These are phyloP conservation scores for Coturnix japonica DNA, from an alignment of 2,113 vertebrate species.

Conservation along the genomic window DNA sequence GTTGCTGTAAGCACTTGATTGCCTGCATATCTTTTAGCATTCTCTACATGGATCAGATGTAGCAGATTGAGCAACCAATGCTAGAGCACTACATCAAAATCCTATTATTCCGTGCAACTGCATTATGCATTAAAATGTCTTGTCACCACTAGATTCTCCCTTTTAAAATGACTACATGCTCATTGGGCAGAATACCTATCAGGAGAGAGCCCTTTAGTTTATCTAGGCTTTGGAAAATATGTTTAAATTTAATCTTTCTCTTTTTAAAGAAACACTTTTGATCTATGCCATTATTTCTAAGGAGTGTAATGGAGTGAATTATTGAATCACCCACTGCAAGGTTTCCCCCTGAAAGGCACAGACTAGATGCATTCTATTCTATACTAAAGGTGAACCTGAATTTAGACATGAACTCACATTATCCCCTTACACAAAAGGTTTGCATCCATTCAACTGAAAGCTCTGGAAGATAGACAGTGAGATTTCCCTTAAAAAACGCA, in stretches of 20 bases:
- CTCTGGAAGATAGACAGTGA: not conserved
- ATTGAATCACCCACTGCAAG: not conserved
- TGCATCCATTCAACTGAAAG: not conserved
- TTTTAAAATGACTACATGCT: not conserved
- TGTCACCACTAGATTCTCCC: slow-evolving; percentile 38
- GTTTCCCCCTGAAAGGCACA: not conserved
- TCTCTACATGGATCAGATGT: slow-evolving; percentile 16
- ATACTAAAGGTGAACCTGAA: not conserved
- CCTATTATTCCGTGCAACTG: slow-evolving; percentile 49
- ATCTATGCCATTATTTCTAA: not conserved
- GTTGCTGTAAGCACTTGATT: not conserved
- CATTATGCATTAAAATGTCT: slow-evolving; percentile 58
- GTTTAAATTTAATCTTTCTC: not conserved
- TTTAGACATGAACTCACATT: rapidly evolving
- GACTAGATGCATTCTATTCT: not conserved
- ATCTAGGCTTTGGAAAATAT: not conserved
- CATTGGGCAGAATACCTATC: slow-evolving; percentile 19
- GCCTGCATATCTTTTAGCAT: slow-evolving; percentile 44
- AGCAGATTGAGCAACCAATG: slow-evolving; percentile 53
- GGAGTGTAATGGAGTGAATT: not conserved
- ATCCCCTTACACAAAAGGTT: not conserved
- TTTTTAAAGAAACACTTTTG: not conserved
- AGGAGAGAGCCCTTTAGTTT: slow-evolving; percentile 12
- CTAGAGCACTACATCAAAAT: slow-evolving; percentile 58
- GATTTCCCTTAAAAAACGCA: not conserved